Percentiles rank a stretch among this genome's conserved stretches.
These are phyloP conservation scores for Phragmatobia fuliginosa DNA, from an alignment of 2,888 invertebrate species.

Conservation along the genomic window DNA sequence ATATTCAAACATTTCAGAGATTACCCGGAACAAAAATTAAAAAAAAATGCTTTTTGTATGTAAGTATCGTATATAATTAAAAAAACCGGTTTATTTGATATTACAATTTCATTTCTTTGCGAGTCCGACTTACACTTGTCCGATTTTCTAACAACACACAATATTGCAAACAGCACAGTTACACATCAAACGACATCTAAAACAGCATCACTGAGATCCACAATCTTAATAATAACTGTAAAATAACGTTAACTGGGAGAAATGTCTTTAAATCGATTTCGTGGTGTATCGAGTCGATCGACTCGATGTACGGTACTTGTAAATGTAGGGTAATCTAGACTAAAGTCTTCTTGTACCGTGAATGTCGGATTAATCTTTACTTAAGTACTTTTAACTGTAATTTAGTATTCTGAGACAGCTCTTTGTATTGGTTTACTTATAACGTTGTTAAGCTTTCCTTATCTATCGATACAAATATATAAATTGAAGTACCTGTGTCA, in stretches of 20 bases:
- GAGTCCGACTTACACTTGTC: too few species aligned
- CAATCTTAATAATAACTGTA: conserved; percentile 36
- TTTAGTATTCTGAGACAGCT: too few species aligned
- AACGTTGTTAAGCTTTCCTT: too few species aligned
- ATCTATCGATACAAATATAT: too few species aligned
- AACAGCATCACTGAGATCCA: conserved; percentile 17
- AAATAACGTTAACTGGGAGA: conserved; percentile 28
- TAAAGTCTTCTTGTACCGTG: background rate
- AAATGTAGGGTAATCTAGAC: conserved; percentile 12
- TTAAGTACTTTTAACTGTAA: background rate
- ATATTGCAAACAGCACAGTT: background rate
- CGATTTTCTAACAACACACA: background rate
- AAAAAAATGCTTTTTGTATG: too few species aligned
- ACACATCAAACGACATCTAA: conserved; percentile 3
- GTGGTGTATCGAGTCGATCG: conserved; percentile 38
- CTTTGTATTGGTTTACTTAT: too few species aligned
- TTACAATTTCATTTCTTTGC: too few species aligned
- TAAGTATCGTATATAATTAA: too few species aligned
- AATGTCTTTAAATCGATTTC: conserved; percentile 28
- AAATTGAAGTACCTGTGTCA: too few species aligned
- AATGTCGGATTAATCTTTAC: background rate
- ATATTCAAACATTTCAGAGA: too few species aligned
- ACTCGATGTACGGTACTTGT: conserved; percentile 11
- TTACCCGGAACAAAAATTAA: too few species aligned
- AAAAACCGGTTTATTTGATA: too few species aligned